Evolutionary conservation across 2,797 vertebrate genomes (phyloP).

Genomic region (Mormyrops attenuatus): DNA sequence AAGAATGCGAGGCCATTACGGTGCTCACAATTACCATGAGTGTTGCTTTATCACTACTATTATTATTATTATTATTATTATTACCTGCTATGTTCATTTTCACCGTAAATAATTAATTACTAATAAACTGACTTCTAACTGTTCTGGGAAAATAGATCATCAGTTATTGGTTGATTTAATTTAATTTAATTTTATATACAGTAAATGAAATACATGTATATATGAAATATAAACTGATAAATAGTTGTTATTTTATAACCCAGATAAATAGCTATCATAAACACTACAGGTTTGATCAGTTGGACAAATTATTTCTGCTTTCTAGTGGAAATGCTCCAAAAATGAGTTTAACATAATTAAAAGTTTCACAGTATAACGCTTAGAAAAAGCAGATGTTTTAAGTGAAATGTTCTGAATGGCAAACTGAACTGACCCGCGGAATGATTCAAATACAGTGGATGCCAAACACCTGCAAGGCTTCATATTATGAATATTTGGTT

Average conservation of each 20-base stretch:
- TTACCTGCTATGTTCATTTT: not conserved
- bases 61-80: not conserved
- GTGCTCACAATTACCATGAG: not conserved
- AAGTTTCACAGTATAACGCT: constrained; percentile 20
- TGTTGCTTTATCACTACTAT: not conserved
- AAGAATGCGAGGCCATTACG: not conserved
- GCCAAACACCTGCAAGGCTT: not conserved
- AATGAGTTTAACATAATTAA: constrained; percentile 7
- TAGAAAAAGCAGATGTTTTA: not conserved
- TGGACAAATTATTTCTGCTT: not conserved
- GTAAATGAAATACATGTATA: not conserved
- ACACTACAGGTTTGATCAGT: not conserved
- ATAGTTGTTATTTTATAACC: not conserved
- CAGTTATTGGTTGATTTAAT: not conserved
- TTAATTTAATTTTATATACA: not conserved
- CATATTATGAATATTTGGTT: not conserved
- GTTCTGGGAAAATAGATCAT: not conserved
- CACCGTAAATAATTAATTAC: not conserved
- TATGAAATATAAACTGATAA: constrained; percentile 1
- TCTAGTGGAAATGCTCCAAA: not conserved
- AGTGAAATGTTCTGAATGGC: not conserved
- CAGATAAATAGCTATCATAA: not conserved
- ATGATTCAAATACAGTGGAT: not conserved
- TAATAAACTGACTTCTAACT: not conserved
- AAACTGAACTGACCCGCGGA: not conserved